Conservation (phyloP, 2,113 vertebrate species). For the Dasyprocta punctata region DNA sequence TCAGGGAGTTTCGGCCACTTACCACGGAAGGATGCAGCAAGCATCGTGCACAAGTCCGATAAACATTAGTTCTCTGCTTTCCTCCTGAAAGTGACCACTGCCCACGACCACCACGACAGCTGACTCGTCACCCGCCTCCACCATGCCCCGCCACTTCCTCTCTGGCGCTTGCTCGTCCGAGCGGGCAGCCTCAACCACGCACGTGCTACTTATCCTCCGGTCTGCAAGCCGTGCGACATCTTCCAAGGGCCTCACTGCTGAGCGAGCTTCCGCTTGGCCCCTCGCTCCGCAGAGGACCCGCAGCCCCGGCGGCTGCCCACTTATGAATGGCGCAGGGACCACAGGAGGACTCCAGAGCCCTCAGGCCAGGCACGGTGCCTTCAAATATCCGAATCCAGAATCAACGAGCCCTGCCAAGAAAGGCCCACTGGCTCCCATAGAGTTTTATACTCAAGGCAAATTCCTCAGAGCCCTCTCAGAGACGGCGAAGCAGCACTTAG, state of each 20-base stretch:
- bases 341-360: neutral
- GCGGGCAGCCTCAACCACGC: neutral
- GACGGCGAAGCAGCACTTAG: neutral
- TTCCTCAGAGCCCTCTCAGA: neutral
- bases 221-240: neutral
- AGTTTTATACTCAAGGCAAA: neutral
- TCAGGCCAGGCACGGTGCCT: neutral
- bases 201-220: too few species aligned
- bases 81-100: neutral
- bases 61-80: neutral
- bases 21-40: neutral
- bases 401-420: neutral
- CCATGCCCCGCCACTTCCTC: neutral
- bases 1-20: neutral
- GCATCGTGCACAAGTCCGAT: neutral
- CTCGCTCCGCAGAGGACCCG: neutral
- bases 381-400: neutral
- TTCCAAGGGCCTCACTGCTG: neutral
- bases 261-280: neutral
- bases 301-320: neutral
- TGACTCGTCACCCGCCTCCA: neutral
- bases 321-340: neutral
- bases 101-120: too few species aligned
- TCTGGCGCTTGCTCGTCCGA: neutral
- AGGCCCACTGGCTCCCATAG: neutral